Evolutionary conservation across 2,888 invertebrate species (phyloP).

Genomic region (Labia minor): DNA sequence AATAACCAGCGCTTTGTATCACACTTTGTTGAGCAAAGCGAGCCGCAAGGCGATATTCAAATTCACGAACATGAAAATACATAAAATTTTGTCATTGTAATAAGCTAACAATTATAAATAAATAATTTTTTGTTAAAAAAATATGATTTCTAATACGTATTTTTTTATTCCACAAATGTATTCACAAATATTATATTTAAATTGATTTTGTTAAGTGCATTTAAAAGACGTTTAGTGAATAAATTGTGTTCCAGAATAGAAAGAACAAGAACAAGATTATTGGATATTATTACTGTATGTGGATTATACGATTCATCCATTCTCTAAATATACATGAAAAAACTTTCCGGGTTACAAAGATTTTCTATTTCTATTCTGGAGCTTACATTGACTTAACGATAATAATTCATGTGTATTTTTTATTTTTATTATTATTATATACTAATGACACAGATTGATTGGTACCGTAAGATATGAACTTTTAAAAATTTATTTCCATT

Average conservation of each 20-base stretch:
- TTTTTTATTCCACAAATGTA: neutral
- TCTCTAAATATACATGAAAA: no score
- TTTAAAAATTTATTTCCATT: neutral
- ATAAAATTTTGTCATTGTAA: neutral
- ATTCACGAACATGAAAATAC: neutral
- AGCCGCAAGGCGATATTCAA: neutral
- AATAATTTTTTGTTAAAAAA: neutral
- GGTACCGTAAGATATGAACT: neutral
- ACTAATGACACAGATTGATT: constrained; percentile 13
- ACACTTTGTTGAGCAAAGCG: neutral
- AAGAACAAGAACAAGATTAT: no score
- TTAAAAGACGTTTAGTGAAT: neutral
- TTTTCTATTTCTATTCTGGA: no score
- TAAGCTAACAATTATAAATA: neutral
- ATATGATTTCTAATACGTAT: neutral
- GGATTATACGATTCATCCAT: no score
- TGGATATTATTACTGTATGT: no score
- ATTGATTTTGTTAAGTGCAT: neutral
- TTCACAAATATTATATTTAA: neutral
- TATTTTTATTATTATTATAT: neutral
- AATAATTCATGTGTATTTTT: neutral
- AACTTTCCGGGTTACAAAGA: no score
- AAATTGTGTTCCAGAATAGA: neutral
- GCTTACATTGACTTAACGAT: no score
- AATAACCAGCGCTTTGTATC: neutral